Conservation (phyloP, 2,797 vertebrate species). For the Myripristis murdjan region DNA sequence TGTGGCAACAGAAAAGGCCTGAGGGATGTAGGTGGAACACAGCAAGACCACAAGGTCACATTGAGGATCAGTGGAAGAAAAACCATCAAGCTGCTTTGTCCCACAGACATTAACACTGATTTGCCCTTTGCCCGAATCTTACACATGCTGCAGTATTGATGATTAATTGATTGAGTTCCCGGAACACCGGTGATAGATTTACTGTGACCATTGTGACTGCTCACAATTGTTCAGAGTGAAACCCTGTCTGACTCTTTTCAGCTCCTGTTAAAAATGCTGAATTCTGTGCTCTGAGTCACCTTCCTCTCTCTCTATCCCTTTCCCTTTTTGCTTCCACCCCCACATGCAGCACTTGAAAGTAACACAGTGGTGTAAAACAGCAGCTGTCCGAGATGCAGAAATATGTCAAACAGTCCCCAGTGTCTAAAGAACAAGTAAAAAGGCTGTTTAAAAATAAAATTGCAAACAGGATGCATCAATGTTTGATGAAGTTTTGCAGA, state of each 20-base stretch:
- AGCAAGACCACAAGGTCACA: constrained; percentile 37
- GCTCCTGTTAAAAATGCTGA: neutral
- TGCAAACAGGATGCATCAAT: constrained; percentile 33
- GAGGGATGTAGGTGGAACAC: constrained; percentile 19
- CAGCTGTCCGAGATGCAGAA: constrained; percentile 49
- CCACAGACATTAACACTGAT: constrained; percentile 31
- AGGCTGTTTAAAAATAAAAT: constrained; percentile 29
- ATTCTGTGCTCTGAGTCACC: constrained; percentile 46
- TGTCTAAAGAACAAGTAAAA: constrained; percentile 39
- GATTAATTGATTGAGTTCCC: constrained; percentile 58
- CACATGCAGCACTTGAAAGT: constrained; percentile 29
- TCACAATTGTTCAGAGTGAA: neutral
- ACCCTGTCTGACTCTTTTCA: constrained; percentile 8
- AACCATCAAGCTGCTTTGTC: constrained; percentile 45
- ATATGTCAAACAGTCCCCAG: constrained; percentile 49
- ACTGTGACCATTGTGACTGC: constrained; percentile 12
- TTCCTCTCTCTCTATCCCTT: constrained; percentile 26
- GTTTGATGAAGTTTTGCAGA: constrained; percentile 37
- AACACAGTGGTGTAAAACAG: constrained; percentile 33
- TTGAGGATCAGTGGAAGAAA: constrained; percentile 41
- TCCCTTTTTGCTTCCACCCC: constrained; percentile 29
- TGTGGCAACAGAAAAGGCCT: constrained; percentile 3
- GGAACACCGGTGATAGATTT: constrained; percentile 35
- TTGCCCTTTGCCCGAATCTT: constrained; percentile 40
- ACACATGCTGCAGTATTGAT: constrained; percentile 23